These are phyloP conservation scores for Collichthys lucidus DNA, from an alignment of 2,113 vertebrate species.

Conservation along the genomic window DNA sequence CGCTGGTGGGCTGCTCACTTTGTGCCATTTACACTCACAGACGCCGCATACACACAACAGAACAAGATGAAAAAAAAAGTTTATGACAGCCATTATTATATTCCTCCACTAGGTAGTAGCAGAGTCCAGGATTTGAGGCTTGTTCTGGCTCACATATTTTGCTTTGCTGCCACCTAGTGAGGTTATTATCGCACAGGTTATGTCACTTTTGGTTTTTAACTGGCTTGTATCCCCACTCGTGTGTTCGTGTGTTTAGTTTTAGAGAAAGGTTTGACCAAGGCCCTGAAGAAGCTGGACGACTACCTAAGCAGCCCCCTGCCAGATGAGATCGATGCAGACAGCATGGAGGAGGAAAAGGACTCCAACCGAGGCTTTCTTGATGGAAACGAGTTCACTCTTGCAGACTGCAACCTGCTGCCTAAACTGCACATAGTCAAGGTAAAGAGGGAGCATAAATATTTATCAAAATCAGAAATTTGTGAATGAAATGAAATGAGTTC, in stretches of 20 bases:
- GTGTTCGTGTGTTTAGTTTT: slow-evolving; percentile 82
- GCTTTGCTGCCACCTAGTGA: slow-evolving; percentile 73
- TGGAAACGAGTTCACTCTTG: slow-evolving; percentile 93
- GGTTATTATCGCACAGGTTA: not conserved
- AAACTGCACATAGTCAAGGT: slow-evolving; percentile 99
- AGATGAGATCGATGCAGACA: slow-evolving; percentile 92
- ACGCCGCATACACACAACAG: not conserved
- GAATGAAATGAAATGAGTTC: too few relatives aligned
- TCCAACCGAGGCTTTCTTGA: slow-evolving; percentile 94
- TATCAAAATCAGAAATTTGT: not conserved
- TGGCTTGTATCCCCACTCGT: not conserved
- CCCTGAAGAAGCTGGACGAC: slow-evolving; percentile 92
- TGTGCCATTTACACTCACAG: slow-evolving; percentile 38
- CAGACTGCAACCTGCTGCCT: slow-evolving; percentile 98
- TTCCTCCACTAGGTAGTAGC: slow-evolving; percentile 73
- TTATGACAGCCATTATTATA: not conserved
- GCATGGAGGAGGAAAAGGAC: slow-evolving; percentile 87
- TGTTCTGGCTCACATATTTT: not conserved
- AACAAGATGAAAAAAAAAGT: slow-evolving; percentile 4
- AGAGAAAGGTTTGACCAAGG: slow-evolving; percentile 89
- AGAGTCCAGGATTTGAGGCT: slow-evolving; percentile 49
- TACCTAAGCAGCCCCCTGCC: slow-evolving; percentile 91
- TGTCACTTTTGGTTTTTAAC: not conserved
- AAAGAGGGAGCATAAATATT: slow-evolving; percentile 43
- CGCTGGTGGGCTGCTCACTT: slow-evolving; percentile 84